phyloP scores from a whole-genome alignment of 2,888 invertebrate genomes.

The Ommatoiulus sabulosus region DNA sequence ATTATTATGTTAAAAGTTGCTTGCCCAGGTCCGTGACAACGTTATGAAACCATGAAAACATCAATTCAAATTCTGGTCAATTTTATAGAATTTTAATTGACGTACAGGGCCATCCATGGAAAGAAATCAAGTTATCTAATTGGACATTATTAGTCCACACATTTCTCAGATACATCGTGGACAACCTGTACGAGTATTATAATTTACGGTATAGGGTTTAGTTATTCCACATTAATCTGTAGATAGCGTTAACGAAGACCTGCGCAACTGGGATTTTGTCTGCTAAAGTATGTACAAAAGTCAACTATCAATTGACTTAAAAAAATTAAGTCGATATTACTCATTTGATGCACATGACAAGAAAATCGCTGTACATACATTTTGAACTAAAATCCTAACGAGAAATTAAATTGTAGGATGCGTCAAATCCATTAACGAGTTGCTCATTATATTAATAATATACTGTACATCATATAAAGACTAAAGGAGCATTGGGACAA shows the following conservation, averaged over 20 bases:
- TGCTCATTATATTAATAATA: not conserved
- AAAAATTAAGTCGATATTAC: not conserved
- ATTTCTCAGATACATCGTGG: too few relatives aligned
- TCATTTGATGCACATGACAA: not conserved
- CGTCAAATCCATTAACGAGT: not conserved
- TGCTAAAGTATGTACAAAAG: not conserved
- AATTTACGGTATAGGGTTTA: not conserved
- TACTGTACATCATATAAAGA: not conserved
- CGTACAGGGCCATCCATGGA: too few relatives aligned
- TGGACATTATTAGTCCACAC: too few relatives aligned
- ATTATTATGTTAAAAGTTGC: not conserved
- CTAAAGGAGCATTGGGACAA: conserved; percentile 1
- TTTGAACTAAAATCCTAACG: not conserved
- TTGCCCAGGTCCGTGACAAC: not conserved
- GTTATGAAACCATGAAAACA: too few relatives aligned
- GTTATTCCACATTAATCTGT: not conserved
- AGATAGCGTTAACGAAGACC: not conserved
- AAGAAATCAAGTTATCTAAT: too few relatives aligned
- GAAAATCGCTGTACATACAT: not conserved
- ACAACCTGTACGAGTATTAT: too few relatives aligned
- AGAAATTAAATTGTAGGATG: not conserved
- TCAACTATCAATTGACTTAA: not conserved
- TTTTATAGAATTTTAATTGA: too few relatives aligned
- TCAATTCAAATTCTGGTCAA: too few relatives aligned
- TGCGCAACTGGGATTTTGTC: not conserved